Conservation (phyloP, 1,140 invertebrate species). For the Sinonovacula constricta region DNA sequence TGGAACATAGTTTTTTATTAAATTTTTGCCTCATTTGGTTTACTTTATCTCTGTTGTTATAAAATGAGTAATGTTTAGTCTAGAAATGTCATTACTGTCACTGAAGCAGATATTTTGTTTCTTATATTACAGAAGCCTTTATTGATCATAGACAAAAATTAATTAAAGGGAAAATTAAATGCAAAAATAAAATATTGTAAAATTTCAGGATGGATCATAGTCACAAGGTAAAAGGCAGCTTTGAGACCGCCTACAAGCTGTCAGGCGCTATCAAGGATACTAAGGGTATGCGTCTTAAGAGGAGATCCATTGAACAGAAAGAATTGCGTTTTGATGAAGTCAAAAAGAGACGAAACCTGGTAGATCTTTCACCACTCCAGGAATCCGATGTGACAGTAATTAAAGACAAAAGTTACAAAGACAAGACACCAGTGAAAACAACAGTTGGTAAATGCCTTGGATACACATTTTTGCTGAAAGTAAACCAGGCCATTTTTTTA, state of each 20-base stretch:
- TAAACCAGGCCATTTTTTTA: not conserved
- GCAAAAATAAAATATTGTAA: no score
- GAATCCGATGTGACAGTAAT: conserved; percentile 20
- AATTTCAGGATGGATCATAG: not conserved
- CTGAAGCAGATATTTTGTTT: no score
- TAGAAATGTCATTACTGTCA: no score
- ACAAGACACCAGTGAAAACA: conserved; percentile 37
- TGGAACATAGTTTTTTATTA: no score
- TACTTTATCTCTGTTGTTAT: no score
- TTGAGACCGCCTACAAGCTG: conserved; percentile 35
- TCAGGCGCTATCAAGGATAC: conserved; percentile 15
- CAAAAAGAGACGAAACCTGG: conserved; percentile 35
- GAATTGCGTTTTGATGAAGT: conserved; percentile 21
- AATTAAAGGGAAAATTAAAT: no score
- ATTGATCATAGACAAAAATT: no score
- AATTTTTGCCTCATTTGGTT: no score
- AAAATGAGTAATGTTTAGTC: no score
- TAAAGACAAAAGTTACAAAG: conserved; percentile 30
- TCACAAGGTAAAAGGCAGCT: conserved; percentile 22
- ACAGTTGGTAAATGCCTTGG: no score
- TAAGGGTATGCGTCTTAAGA: conserved; percentile 6
- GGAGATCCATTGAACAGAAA: conserved; percentile 43
- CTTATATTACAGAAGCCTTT: no score
- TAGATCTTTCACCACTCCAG: conserved; percentile 32
- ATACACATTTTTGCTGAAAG: no score